Conservation (phyloP, 2,797 vertebrate genomes). For the Sebastes matsubarae region DNA sequence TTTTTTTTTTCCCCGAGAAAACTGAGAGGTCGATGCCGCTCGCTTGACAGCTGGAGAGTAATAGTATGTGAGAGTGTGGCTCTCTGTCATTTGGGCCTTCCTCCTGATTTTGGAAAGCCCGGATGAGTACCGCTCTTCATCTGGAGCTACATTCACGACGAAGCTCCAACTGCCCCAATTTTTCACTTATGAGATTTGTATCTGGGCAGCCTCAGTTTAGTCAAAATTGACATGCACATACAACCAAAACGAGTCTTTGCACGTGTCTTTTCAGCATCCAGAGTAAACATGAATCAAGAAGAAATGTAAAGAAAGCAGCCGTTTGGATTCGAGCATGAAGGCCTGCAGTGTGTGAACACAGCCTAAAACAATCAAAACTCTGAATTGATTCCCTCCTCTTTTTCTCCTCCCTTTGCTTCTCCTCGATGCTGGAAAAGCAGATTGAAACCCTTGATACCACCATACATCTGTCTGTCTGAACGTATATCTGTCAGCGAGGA, state of each 20-base stretch:
- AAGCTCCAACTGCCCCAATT: conserved; percentile 23
- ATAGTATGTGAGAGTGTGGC: conserved; percentile 50
- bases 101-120: conserved; percentile 56
- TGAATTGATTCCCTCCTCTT: conserved; percentile 25
- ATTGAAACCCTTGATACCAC: conserved; percentile 58
- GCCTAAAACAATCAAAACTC: conserved; percentile 60
- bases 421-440: conserved; percentile 51
- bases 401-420: background rate
- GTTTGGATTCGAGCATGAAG: conserved; percentile 17
- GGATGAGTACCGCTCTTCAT: conserved; percentile 36
- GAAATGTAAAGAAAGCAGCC: background rate
- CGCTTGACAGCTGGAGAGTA: conserved; percentile 51
- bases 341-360: conserved; percentile 39
- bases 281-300: background rate
- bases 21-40: conserved; percentile 52
- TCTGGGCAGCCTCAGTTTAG: background rate
- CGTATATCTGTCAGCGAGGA: conserved; percentile 49
- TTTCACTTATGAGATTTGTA: conserved; percentile 9
- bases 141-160: conserved; percentile 34
- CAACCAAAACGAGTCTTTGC: background rate
- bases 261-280: background rate
- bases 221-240: background rate
- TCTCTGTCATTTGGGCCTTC: conserved; percentile 52
- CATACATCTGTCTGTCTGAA: conserved; percentile 46
- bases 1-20: conserved; percentile 39